phyloP scores from a whole-genome alignment of 2,113 vertebrate genomes.

The Aspiorhynchus laticeps region DNA sequence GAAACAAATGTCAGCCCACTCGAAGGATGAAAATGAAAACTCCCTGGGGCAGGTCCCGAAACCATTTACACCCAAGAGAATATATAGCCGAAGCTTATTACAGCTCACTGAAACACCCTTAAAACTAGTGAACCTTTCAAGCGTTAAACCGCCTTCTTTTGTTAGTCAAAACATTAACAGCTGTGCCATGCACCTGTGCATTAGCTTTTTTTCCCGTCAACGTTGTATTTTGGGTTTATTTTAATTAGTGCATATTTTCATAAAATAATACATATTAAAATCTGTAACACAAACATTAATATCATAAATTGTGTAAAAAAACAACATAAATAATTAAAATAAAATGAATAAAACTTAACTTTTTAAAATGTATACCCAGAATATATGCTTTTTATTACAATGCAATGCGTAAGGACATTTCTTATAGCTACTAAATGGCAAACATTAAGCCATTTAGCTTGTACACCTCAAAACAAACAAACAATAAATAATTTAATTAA shows the following conservation, averaged over 20 bases:
- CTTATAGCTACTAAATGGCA: neutral
- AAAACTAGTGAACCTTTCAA: conserved; percentile 6
- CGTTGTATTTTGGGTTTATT: neutral
- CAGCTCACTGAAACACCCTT: conserved; percentile 26
- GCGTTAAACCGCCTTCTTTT: neutral
- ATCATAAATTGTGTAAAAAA: neutral
- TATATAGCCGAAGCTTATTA: neutral
- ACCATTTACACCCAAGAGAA: conserved; percentile 7
- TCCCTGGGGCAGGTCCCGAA: neutral
- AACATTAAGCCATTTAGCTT: neutral
- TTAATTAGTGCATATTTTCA: neutral
- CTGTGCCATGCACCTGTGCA: conserved; percentile 29
- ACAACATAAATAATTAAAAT: neutral
- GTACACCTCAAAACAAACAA: neutral
- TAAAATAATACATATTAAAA: conserved; percentile 1
- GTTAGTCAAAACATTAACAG: conserved; percentile 28
- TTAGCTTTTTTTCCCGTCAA: neutral
- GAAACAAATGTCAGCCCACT: neutral
- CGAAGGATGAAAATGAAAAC: neutral
- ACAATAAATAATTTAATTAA: neutral
- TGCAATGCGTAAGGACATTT: neutral
- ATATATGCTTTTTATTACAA: neutral
- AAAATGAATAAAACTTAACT: too few species aligned
- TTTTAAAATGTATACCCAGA: too few species aligned
- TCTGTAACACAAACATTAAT: neutral